Evolutionary conservation across 1,140 invertebrate genomes (phyloP).

Genomic region (Drosophila albomicans): DNA sequence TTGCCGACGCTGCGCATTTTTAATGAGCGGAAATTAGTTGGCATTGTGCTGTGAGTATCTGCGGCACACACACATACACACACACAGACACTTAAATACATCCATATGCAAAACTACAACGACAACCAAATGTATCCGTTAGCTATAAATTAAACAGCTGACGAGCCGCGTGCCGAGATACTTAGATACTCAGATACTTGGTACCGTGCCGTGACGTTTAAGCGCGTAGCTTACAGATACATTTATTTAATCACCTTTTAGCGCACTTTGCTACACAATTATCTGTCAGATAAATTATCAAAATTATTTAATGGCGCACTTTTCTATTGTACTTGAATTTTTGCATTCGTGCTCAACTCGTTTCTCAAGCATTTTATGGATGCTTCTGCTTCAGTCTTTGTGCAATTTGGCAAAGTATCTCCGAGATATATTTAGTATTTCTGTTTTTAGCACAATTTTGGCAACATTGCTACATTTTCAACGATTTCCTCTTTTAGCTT

Average conservation of each 20-base stretch:
- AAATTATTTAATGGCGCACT: slow-evolving; percentile 59
- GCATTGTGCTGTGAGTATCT: slow-evolving; percentile 60
- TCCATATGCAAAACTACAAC: slow-evolving; percentile 13
- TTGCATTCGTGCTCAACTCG: slow-evolving; percentile 32
- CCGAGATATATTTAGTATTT: slow-evolving; percentile 46
- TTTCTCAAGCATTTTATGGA: slow-evolving; percentile 17
- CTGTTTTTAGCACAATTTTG: slow-evolving; percentile 57
- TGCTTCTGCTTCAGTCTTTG: not conserved
- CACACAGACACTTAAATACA: slow-evolving; percentile 15
- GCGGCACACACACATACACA: slow-evolving; percentile 30
- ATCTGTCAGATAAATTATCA: slow-evolving; percentile 71
- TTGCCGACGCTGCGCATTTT: slow-evolving; percentile 56
- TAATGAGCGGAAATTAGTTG: slow-evolving; percentile 82
- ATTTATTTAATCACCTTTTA: slow-evolving; percentile 46
- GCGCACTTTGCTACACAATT: slow-evolving; percentile 44
- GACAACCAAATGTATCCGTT: slow-evolving; percentile 38
- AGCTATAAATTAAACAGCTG: slow-evolving; percentile 64
- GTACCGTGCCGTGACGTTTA: slow-evolving; percentile 52
- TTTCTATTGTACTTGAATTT: slow-evolving; percentile 15
- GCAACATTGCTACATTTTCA: slow-evolving; percentile 10
- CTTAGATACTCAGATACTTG: too few relatives aligned
- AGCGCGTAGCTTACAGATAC: slow-evolving; percentile 34
- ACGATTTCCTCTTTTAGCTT: slow-evolving; percentile 46
- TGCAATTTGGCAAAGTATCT: slow-evolving; percentile 58
- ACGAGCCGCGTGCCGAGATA: slow-evolving; percentile 19